Conservation (phyloP, 2,113 vertebrate genomes). For the Anoura caudifer region DNA sequence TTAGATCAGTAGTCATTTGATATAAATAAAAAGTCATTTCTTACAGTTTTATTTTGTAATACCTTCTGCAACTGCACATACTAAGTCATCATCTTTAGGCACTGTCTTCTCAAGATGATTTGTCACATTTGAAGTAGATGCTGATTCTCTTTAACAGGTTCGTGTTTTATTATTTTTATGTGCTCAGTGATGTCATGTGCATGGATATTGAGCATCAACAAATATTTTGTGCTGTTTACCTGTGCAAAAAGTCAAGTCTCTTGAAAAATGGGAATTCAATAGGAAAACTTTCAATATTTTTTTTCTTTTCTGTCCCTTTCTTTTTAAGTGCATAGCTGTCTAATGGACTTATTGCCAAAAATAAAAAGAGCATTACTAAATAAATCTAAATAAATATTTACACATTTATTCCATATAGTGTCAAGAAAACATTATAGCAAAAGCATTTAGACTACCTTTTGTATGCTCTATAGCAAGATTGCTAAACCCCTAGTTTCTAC, state of each 20-base stretch:
- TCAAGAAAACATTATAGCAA: not conserved
- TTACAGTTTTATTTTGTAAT: not conserved
- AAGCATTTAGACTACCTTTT: not conserved
- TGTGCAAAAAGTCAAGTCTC: not conserved
- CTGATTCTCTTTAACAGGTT: not conserved
- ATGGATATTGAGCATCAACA: not conserved
- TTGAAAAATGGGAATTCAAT: not conserved
- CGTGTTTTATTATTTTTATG: not conserved
- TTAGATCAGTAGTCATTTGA: not conserved
- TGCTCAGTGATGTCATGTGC: not conserved
- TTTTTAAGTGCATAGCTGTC: not conserved
- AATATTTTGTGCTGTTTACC: not conserved
- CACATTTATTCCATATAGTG: not conserved
- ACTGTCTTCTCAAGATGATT: not conserved
- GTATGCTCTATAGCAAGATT: not conserved
- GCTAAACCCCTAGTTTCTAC: not conserved
- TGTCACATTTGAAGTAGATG: not conserved
- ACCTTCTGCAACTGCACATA: not conserved
- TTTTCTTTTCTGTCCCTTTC: not conserved
- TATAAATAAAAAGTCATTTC: conserved; percentile 22
- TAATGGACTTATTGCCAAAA: not conserved
- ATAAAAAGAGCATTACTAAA: not conserved
- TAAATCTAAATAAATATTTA: not conserved
- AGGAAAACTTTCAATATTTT: not conserved
- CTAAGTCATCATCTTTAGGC: not conserved